Evolutionary conservation across 2,797 vertebrate genomes (phyloP), one percentile per base, ranked within the genome.

Genomic region (Pempheris klunzingeri): DNA sequence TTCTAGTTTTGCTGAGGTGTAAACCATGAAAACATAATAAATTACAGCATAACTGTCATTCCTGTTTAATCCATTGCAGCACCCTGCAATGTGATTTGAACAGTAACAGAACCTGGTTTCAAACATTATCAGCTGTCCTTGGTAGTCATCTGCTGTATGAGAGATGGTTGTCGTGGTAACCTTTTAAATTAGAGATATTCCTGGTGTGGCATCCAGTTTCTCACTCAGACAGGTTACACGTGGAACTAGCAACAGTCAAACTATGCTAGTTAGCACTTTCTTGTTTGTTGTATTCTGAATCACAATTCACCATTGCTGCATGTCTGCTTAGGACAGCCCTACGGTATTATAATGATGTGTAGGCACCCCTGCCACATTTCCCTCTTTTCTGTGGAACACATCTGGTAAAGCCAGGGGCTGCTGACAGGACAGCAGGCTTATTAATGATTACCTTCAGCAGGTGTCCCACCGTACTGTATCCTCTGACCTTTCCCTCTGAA

Each of bases 401-500:
- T 90, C 88, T 90, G 92, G 77, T 83, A 83, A 71, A 87, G 78
- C 81, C 87, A 69, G 84, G 77, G 72, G 88, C 83, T 79, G 80
- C 90, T 84, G 89, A 90, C 89, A 92, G 90, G 90, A 92, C 81
- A 84, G 86, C 83, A 54, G 91, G 87, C 84, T 86, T 90, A 87
- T 93, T 95, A 95, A 92, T 88, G 91, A 94, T 94, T 92, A 86
- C 85, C 80, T 92, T 88, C 90, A 93, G 92, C 88, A 90, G 92
- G 92, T 93, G 90, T 87, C 87, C 89, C 90, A 66, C 77, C 81
- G 58, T 83, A 90, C 77, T 88, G 78, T 83, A 92, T 93, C 93
- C 85, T 90, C 89, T 93, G 94, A 95, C 95, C 94, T 95, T 95
- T 95, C 90, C 78, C 87, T 93, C 89, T 80, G 86, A 92, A 94